Conservation (phyloP, 2,888 invertebrate genomes). For the Hyposoter didymator region DNA sequence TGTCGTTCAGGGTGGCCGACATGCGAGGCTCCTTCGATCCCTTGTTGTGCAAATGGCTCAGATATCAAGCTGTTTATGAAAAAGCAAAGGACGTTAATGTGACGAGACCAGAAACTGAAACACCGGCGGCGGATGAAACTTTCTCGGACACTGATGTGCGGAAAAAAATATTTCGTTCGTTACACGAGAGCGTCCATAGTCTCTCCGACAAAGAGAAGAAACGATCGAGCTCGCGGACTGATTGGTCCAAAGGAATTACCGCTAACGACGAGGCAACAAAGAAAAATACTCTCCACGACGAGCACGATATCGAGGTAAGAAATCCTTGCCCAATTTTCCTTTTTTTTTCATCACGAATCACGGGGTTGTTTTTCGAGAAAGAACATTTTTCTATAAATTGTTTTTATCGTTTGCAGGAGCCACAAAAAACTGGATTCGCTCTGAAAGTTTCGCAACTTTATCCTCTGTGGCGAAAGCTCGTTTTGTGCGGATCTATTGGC, state of each 20-base stretch:
- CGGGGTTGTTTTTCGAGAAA: background rate
- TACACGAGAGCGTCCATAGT: conserved; percentile 83
- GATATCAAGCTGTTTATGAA: conserved; percentile 84
- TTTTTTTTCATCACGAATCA: background rate
- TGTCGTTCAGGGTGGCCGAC: conserved; percentile 85
- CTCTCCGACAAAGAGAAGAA: conserved; percentile 82
- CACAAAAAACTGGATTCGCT: conserved; percentile 77
- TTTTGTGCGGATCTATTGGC: conserved; percentile 86
- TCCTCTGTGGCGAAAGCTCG: conserved; percentile 85
- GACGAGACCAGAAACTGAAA: conserved; percentile 70
- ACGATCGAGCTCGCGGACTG: conserved; percentile 72
- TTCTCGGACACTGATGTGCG: conserved; percentile 78
- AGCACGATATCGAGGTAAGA: conserved; percentile 71
- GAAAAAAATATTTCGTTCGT: conserved; percentile 81
- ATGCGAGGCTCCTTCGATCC: conserved; percentile 87
- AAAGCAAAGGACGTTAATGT: conserved; percentile 72
- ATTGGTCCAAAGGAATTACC: conserved; percentile 74
- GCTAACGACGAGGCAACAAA: conserved; percentile 74
- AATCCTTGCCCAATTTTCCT: background rate
- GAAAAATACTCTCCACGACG: conserved; percentile 69
- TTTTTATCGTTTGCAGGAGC: conserved; percentile 69
- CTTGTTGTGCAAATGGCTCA: conserved; percentile 88
- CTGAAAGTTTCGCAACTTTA: conserved; percentile 83
- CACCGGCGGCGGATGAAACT: conserved; percentile 75
- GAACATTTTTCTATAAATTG: background rate